Evolutionary conservation across 1,140 invertebrate species (phyloP), one percentile per base, ranked within the genome.

Genomic region (Procambarus clarkii): DNA sequence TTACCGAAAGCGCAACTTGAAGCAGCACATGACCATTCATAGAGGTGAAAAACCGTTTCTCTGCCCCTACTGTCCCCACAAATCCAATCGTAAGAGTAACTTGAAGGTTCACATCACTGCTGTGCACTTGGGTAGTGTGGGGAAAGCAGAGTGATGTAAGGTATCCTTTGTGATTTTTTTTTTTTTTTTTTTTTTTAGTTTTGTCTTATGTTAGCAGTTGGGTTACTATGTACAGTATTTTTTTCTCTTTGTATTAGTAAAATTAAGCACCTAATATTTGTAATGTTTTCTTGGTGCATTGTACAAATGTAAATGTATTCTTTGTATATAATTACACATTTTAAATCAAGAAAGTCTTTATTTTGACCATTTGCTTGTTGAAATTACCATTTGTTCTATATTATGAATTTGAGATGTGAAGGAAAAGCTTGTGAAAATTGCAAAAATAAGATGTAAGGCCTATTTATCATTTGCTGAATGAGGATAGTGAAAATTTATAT

Each of bases 11-110:
- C 95, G 94, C 93, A 93, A 95, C 54, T 94, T 98, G 92, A 95
- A 97, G 93, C 93, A 97, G 93, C 98, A 98, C 94, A 95, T 98
- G 93, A 95, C 97, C 21, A 96, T 96, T 21, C 98, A 99, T 94
- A 98, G 97, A 93, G 98, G 97, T 88, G 98, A 98, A 94, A 95
- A 97, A 91, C 97, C 97, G 15, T 98, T 98, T 95, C 96, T 97
- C 93, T 98, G 98, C 95, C 96, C 96, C 81, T 95, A 98, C 88
- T 98, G 98, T 94, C 87, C 90, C 60, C 92, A 93, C 88, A 91
- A 91, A 77, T 91, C 92, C 9, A 93, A 93, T 88, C 97, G 97
- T 86, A 98, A 98, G 94, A 98, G 97, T 74, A 98, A 98, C 95
- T 81, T 93, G 69, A 93, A 93, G 77, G 88, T 93, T 60, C 92